Evolutionary conservation across 2,113 vertebrate species (phyloP), one percentile per base, ranked within the genome.

Genomic region (Scomber japonicus): DNA sequence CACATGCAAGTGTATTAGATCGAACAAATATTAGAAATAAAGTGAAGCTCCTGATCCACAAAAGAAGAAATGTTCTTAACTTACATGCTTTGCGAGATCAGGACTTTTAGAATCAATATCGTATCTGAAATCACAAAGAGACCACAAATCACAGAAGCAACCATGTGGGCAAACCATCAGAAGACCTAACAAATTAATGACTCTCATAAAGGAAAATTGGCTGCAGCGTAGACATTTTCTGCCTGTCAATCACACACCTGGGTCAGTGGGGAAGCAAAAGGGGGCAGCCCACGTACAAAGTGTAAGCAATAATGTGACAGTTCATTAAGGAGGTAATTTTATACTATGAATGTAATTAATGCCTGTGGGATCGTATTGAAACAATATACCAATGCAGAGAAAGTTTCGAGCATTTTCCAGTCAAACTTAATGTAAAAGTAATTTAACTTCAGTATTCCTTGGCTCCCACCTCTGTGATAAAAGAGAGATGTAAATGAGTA

Each of bases 71-170:
- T 53, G 48, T 15, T 80, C 55, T 80, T 75, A 24, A 96, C 97
- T 97, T 93, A 99, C 97, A 14, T 99, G 97, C 88, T 98, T 99
- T 76, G 96, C 95, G 66, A 98, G 91, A 89, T 98, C 97, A 9
- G 97, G 96, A 92, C 97, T 98, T 94, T 97, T 98, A 31, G 97
- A 98, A 89, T 99, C 97, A 72, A 98, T 96, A 75, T 99, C 97
- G 68, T 97, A 99, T 83, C 97, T 99, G 94, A 81, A 94, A 92
- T 82, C 46, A 90, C 81, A 93, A 71, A 83, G 31, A 84, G 31
- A 71, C 40, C 59, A 78, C 51, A 83, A 60, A 60, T 80, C 68
- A 74, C 56, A 71, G n/a, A 46, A 50, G 68, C 48, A 67, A 67
- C 54, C 0, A 21, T 19, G 35, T 57, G 27, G 12, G 60, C 24